Conservation (phyloP, 2,797 vertebrate species). For the Margarornis squamiger region DNA sequence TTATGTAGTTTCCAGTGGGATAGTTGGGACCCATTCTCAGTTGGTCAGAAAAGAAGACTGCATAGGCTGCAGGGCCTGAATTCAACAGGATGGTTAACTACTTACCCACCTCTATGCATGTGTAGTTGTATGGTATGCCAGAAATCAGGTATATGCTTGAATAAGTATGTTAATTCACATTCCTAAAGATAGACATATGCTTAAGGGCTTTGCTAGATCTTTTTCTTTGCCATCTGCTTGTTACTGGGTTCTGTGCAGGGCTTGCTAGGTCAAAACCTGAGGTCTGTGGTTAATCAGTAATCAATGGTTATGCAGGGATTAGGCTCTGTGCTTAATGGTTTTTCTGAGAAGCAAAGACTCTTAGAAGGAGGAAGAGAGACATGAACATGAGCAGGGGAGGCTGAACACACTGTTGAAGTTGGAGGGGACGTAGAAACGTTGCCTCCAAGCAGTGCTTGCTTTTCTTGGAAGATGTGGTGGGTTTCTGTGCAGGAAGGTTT, state of each 20-base stretch:
- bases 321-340: neutral
- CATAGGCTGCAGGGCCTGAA: neutral
- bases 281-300: constrained; percentile 34
- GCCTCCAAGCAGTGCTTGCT: neutral
- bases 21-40: neutral
- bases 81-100: neutral
- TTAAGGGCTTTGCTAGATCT: constrained; percentile 42
- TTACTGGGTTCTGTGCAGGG: neutral
- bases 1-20: neutral
- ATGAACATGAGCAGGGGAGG: neutral
- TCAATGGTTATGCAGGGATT: neutral
- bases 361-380: neutral
- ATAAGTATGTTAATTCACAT: constrained; percentile 38
- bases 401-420: neutral
- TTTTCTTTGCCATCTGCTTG: constrained; percentile 44
- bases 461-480: neutral
- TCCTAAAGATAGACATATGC: constrained; percentile 47
- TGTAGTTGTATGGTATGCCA: neutral
- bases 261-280: constrained; percentile 27
- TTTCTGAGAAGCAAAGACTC: constrained; percentile 2
- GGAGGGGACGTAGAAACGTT: neutral
- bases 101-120: neutral
- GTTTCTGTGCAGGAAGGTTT: neutral
- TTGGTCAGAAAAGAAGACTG: neutral
- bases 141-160: neutral